phyloP scores from a whole-genome alignment of 2,113 vertebrate genomes.

The Piprites chloris region DNA sequence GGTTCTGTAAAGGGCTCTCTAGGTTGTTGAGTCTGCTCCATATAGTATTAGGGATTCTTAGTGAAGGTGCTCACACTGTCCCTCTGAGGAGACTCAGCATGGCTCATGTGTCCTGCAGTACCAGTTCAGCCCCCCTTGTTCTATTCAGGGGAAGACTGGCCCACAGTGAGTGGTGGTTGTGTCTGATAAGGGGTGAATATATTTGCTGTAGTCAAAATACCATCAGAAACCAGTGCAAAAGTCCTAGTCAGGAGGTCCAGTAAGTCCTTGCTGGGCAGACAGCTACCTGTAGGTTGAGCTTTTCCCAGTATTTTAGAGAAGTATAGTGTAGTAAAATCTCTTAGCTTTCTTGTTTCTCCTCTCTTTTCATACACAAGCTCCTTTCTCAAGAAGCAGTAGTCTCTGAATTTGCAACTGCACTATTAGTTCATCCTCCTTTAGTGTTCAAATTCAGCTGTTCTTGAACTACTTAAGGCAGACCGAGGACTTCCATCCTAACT shows the following conservation, averaged over 20 bases:
- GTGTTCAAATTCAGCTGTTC: not conserved
- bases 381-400: not conserved
- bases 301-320: not conserved
- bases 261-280: not conserved
- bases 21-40: fast-evolving
- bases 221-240: not conserved
- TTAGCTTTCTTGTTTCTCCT: not conserved
- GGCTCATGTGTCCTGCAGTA: not conserved
- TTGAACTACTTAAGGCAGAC: not conserved
- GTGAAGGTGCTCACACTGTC: not conserved
- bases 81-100: not conserved
- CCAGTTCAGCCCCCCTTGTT: not conserved
- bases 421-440: not conserved
- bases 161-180: not conserved
- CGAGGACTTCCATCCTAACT: not conserved
- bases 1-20: not conserved
- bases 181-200: not conserved
- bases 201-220: not conserved
- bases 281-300: not conserved
- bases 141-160: not conserved
- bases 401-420: not conserved
- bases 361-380: not conserved
- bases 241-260: not conserved
- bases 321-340: not conserved
- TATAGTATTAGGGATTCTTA: not conserved